phyloP scores from a whole-genome alignment of 2,113 vertebrate genomes.

The Cyanoramphus novaezelandiae region DNA sequence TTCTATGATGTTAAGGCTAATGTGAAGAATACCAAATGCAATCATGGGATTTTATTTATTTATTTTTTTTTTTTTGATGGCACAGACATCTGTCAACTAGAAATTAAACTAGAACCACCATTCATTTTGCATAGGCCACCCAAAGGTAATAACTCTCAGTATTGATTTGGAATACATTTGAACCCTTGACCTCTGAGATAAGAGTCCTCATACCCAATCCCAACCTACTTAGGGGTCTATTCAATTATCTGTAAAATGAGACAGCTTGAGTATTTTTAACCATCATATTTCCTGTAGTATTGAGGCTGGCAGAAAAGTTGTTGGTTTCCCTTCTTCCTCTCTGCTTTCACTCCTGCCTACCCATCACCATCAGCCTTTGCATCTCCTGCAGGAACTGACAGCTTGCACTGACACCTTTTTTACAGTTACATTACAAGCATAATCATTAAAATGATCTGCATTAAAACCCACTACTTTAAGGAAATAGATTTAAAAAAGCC shows the following conservation, averaged over 20 bases:
- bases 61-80: conserved; percentile 16
- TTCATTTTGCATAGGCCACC: conserved; percentile 4
- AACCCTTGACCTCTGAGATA: not conserved
- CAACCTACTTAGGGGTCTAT: not conserved
- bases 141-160: conserved; percentile 7
- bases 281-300: not conserved
- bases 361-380: not conserved
- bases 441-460: not conserved
- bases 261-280: not conserved
- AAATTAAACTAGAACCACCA: conserved; percentile 12
- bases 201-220: not conserved
- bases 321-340: not conserved
- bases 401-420: not conserved
- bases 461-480: not conserved
- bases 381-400: not conserved
- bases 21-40: conserved; percentile 31
- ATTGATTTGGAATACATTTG: conserved; percentile 32
- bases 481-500: not conserved
- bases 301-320: not conserved
- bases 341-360: not conserved
- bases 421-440: not conserved
- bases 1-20: not conserved
- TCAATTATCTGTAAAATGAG: not conserved
- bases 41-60: not conserved
- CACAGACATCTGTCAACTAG: conserved; percentile 15